These are phyloP conservation scores for Scopus umbretta DNA, from an alignment of 2,113 vertebrate genomes.

Conservation along the genomic window DNA sequence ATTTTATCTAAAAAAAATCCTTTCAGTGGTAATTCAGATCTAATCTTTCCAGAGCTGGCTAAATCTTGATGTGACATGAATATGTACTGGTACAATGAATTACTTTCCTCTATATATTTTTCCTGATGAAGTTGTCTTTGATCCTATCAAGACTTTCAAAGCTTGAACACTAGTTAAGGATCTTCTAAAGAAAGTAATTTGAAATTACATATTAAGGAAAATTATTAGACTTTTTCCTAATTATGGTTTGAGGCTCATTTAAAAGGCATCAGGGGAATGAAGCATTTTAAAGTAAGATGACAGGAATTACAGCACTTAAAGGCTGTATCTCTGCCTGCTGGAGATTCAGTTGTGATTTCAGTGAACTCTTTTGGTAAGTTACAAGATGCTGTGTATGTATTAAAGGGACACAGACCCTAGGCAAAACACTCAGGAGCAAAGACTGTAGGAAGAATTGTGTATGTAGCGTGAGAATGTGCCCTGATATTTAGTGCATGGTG, in stretches of 20 bases:
- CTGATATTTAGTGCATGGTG: background rate
- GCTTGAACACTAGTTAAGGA: background rate
- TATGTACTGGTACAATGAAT: background rate
- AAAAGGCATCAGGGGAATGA: background rate
- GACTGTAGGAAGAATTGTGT: background rate
- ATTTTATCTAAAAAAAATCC: background rate
- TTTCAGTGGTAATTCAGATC: background rate
- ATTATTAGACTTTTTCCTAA: background rate
- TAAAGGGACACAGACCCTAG: background rate
- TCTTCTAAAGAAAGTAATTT: background rate
- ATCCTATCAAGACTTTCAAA: background rate
- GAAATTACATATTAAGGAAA: background rate
- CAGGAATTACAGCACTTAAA: background rate
- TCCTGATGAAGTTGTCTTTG: background rate
- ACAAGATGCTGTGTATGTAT: fast-evolving
- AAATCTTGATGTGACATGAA: background rate
- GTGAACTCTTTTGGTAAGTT: background rate
- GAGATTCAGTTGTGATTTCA: background rate
- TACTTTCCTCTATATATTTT: background rate
- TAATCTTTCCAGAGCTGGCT: background rate
- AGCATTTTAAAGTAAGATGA: background rate
- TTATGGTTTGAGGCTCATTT: background rate
- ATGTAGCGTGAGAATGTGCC: background rate
- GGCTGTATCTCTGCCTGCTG: background rate
- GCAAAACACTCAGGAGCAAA: background rate